Evolutionary conservation across 2,113 vertebrate species (phyloP).

Genomic region (Istiophorus platypterus): DNA sequence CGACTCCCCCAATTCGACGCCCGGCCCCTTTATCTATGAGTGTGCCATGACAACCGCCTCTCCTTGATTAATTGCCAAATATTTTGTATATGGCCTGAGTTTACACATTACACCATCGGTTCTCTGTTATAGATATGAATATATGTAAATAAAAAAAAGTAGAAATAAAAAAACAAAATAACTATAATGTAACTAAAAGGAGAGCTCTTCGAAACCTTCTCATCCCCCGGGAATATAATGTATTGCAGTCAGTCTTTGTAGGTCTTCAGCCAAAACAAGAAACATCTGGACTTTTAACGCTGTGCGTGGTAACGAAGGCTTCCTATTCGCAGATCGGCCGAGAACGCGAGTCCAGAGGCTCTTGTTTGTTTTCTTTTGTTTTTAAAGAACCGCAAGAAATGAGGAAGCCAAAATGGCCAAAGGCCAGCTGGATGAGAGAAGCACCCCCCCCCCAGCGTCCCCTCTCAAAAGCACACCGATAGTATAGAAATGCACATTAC

Average conservation of each 20-base stretch:
- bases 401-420: conserved; percentile 14
- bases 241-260: conserved; percentile 21
- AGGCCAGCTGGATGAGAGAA: too few relatives aligned
- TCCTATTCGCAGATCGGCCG: conserved; percentile 9
- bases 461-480: conserved; percentile 61
- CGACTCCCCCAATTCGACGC: conserved; percentile 39
- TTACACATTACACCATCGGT: conserved; percentile 66
- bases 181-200: conserved; percentile 53
- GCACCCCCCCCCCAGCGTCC: background rate
- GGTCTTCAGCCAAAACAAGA: conserved; percentile 13
- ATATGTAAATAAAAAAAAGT: conserved; percentile 80
- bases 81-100: conserved; percentile 79
- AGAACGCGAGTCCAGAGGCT: background rate
- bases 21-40: conserved; percentile 73
- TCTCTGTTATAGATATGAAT: conserved; percentile 71
- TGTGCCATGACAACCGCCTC: conserved; percentile 72
- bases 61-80: conserved; percentile 83
- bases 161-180: too few relatives aligned
- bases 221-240: conserved; percentile 10
- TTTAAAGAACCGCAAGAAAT: conserved; percentile 12
- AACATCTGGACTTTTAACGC: conserved; percentile 1
- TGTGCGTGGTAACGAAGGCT: background rate
- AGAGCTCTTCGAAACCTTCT: conserved; percentile 43
- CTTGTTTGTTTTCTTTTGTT: too few relatives aligned
- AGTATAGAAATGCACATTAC: conserved; percentile 46